Evolutionary conservation across 2,113 vertebrate species (phyloP).

Genomic region (Oncorhynchus clarkii): DNA sequence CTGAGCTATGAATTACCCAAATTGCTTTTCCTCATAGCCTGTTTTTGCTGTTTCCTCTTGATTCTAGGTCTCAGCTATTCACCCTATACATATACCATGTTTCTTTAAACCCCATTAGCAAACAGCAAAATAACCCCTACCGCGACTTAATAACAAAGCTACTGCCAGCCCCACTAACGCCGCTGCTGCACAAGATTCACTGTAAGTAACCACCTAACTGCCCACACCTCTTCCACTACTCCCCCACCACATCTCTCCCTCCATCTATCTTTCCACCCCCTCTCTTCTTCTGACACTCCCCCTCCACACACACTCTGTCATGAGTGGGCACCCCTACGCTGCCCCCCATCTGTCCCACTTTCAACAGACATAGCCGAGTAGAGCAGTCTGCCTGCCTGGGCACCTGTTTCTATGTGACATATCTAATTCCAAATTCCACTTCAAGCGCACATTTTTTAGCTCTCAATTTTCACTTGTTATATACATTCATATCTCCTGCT

Average conservation of each 20-base stretch:
- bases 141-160: not conserved
- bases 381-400: not conserved
- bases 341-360: not conserved
- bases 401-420: conserved; percentile 41
- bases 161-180: conserved; percentile 23
- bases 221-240: not conserved
- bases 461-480: conserved; percentile 45
- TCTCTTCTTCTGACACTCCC: not conserved
- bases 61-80: conserved; percentile 18
- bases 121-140: not conserved
- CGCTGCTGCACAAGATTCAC: conserved; percentile 70
- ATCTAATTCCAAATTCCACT: conserved; percentile 58
- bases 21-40: not conserved
- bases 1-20: not conserved
- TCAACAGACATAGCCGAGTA: conserved; percentile 1
- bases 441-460: conserved; percentile 49
- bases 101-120: not conserved
- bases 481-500: conserved; percentile 36
- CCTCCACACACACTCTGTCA: too few relatives aligned
- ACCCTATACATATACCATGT: conserved; percentile 21
- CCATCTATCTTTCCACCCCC: not conserved
- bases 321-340: not conserved
- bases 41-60: not conserved
- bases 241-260: too few relatives aligned
- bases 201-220: conserved; percentile 67